Evolutionary conservation across 2,797 vertebrate species (phyloP), one percentile per base, ranked within the genome.

Genomic region (Protosalanx chinensis): DNA sequence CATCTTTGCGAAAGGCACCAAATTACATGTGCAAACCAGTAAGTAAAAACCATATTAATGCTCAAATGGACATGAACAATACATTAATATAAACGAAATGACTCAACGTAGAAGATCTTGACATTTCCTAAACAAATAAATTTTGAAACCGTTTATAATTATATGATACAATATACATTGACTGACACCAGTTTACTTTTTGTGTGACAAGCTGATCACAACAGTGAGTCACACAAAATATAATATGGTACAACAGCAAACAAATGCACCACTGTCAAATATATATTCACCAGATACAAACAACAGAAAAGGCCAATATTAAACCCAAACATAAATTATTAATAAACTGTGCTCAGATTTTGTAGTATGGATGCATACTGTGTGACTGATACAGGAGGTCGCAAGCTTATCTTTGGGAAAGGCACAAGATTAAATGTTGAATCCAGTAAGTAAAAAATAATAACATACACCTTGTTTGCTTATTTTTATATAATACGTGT

Each of bases 361-460:
- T 73, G 75, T 73, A 0, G 2, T n/a, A 13, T 10, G 6, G 15
- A n/a, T 18, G 57, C 1, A 2, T 63, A 32, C 35, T 79, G 73
- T 82, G 75, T 78, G 78, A 59, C 72, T 10, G 56, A 62, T 67
- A 67, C 46, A 64, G 3, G 20, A 18, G 12, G 0, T 3, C 30
- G 65, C 67, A 72, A 70, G 51, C 56, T 81, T 0, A 57, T 74
- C 29, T 79, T 84, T 72, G 79, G 29, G 0, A 64, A 70, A 0
- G 77, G 76, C 3, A 18, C 56, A n/a, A 70, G 32, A 56, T 75
- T 76, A 32, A 15, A n/a, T 41, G 33, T 76, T 16, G 64, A 72
- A 64, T 65, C 49, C 51, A 72, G 70, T 72, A 72, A 72, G 70
- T 58, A 33, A 29, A 60, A 32, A 13, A 62, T 70, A 12, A 8